Evolutionary conservation across 2,797 vertebrate species (phyloP).

Genomic region (Heterohyrax brucei): DNA sequence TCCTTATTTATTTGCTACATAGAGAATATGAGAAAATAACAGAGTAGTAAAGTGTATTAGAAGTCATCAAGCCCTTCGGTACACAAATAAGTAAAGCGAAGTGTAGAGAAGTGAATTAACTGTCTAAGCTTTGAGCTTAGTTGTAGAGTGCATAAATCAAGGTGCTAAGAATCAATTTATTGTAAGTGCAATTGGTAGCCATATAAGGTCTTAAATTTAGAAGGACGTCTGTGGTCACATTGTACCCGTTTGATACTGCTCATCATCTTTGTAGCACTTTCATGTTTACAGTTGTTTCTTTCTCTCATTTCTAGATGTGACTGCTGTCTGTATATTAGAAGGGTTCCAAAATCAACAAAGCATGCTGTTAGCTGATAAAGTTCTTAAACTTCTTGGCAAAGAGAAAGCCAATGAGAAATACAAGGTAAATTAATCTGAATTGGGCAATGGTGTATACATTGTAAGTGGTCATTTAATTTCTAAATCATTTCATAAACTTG

Average conservation of each 20-base stretch:
- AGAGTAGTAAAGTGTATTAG: constrained; percentile 34
- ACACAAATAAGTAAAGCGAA: constrained; percentile 41
- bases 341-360: constrained; percentile 99
- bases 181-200: constrained; percentile 30
- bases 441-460: constrained; percentile 6
- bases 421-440: constrained; percentile 92
- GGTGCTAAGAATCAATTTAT: neutral
- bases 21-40: constrained; percentile 37
- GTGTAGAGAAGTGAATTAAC: constrained; percentile 17
- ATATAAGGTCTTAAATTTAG: neutral
- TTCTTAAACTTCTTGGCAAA: constrained; percentile 98
- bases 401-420: constrained; percentile 99
- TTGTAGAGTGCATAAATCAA: constrained; percentile 32
- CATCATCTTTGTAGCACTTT: constrained; percentile 30
- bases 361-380: constrained; percentile 99
- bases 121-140: constrained; percentile 62
- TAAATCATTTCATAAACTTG: constrained; percentile 31
- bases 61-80: constrained; percentile 35
- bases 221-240: constrained; percentile 47
- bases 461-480: constrained; percentile 36
- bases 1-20: constrained; percentile 50
- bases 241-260: constrained; percentile 42
- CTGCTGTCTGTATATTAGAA: constrained; percentile 99
- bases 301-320: constrained; percentile 94
- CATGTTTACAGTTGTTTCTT: constrained; percentile 67